Evolutionary conservation across 2,113 vertebrate species (phyloP), one percentile per base, ranked within the genome.

Genomic region (Sorex araneus): DNA sequence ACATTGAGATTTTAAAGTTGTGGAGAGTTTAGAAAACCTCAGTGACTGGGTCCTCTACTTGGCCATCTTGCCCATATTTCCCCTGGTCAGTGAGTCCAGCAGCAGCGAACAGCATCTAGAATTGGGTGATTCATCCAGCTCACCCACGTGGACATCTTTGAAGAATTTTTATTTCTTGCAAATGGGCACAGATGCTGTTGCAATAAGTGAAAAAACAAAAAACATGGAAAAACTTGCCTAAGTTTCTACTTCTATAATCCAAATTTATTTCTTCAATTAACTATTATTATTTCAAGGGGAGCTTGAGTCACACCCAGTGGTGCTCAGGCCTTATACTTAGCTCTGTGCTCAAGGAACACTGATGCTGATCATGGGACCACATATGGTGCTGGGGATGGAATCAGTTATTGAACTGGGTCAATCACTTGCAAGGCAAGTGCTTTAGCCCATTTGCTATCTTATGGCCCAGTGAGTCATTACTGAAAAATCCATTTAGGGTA

Each of bases 171-270:
- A 60, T 60, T 60, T 60, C 23, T 79, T 91, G 23, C 63, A 77
- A 43, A 74, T 23, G 3, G 40, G 40, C 21, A 28, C 57, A 64
- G n/a, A 80, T 84, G 25, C 6, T 67, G 3, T 73, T 86, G 34
- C 34, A 87, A 83, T 47, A 70, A 54, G 28, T 88, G 64, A 87
- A 87, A 90, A 25, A 34, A 36, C 76, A 45, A 67, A 16, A 28
- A 66, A 64, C 40, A 69, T 27, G 4, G 8, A 64, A 76, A 73
- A 50, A 2, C 9, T 43, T 67, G n/a, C 82, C 25, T 45, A 16
- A 82, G 50, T 67, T 90, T 83, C 43, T 71, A 86, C 25, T 8
- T 66, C 7, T 4, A 66, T 28, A 28, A 66, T 30, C 10, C 28
- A 66, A 66, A 66, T 28, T 28, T 66, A 66, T 30, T 66, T 66